Conservation (phyloP, 2,797 vertebrate genomes). For the Onychomys leucogaster region DNA sequence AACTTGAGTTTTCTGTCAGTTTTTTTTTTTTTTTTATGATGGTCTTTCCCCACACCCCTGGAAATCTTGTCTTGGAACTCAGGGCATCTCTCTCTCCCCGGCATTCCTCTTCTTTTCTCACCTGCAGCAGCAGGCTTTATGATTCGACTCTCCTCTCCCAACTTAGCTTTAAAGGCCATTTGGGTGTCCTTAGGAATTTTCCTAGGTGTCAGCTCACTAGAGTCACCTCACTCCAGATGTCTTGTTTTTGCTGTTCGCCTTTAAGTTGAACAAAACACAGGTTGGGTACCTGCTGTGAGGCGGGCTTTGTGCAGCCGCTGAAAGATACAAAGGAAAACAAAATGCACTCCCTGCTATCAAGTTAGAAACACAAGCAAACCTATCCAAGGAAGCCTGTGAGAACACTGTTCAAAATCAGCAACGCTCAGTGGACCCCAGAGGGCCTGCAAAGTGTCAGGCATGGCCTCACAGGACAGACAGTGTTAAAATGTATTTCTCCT, state of each 20-base stretch:
- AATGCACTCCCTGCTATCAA: neutral
- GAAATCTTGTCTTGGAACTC: constrained; percentile 20
- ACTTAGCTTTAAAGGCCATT: constrained; percentile 63
- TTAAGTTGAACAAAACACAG: constrained; percentile 51
- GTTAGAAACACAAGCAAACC: neutral
- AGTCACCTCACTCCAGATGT: constrained; percentile 66
- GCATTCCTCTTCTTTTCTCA: neutral
- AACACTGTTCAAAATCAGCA: neutral
- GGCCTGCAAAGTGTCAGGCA: fast-evolving
- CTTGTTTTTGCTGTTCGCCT: constrained; percentile 17
- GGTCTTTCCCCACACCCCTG: neutral
- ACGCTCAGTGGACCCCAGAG: neutral
- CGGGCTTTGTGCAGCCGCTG: neutral
- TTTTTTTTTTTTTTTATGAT: neutral
- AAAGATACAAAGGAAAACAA: constrained; percentile 25
- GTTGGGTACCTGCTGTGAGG: constrained; percentile 58
- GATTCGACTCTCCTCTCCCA: constrained; percentile 39
- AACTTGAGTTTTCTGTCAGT: neutral
- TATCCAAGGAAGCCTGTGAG: neutral
- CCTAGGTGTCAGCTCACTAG: constrained; percentile 43
- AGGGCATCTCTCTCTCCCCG: neutral
- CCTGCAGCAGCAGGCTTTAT: constrained; percentile 29
- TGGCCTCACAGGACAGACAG: neutral
- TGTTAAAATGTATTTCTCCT: neutral
- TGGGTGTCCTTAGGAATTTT: constrained; percentile 63